Evolutionary conservation across 2,888 invertebrate genomes (phyloP), one percentile per base, ranked within the genome.

Genomic region (Metopia argyrocephala): DNA sequence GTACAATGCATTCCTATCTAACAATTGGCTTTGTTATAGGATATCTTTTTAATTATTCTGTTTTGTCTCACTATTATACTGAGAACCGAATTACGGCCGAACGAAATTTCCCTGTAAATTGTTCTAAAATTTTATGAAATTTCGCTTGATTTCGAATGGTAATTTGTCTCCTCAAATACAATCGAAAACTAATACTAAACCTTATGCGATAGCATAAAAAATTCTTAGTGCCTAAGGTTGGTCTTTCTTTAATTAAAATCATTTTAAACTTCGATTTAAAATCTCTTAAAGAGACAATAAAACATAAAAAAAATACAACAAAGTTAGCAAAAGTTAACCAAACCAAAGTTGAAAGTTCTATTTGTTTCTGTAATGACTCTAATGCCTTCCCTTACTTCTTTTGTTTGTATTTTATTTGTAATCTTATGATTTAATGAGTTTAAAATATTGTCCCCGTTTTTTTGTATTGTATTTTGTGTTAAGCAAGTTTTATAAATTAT

Each of bases 341-440:
- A 45, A 7, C 25, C 18, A 45, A 66, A 52, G 28, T 61, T 75
- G 52, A 21, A 61, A 68, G 38, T 46, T 18, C 50, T 38, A 23
- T 46, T 66, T 21, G 46, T 56, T 56, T 56, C 6, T 28, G 46
- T 68, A 75, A 75, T 68, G 62, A 38, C 65, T 65, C 52, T 45
- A 21, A 64, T 69, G 74, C 57, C 31, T 61, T 76, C 7, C 21
- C 18, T 65, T 64, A 76, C 54, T 50, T 61, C 65, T 76, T 71
- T 76, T 68, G 57, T 68, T 66, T 3, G 5, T 31, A 2, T 59
- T 46, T 50, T 52, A 21, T 57, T 69, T 57, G 50, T 15, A 73
- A 76, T 54, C 80, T 64, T 57, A 64, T 46, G 59, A 59, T 73
- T 71, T 76, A 80, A 80, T 80, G 76, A 76, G 73, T 76, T 76